A percentile compares a stretch with the other conserved stretches of the same genome.
These are phyloP conservation scores for Epizoanthus stellaris DNA, from an alignment of 92 coral and sea anemone species.

Conservation along the genomic window DNA sequence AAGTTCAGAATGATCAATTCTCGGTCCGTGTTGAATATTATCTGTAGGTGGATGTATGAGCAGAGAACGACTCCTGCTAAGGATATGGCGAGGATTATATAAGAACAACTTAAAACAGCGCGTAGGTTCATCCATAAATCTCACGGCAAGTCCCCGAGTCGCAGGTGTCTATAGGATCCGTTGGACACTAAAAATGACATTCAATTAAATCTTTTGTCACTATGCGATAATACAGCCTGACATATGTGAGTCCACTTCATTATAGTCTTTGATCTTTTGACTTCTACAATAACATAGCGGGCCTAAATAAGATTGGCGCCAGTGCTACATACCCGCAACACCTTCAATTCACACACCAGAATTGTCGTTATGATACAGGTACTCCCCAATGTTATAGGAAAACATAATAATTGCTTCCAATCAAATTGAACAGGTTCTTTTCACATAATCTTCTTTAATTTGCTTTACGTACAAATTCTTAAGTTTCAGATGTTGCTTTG, in stretches of 20 bases:
- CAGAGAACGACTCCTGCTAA: constrained; percentile 8
- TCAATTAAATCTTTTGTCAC: too few relatives aligned
- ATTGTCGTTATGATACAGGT: neutral
- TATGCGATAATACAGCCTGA: neutral
- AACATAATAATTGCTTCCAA: neutral
- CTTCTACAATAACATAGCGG: neutral
- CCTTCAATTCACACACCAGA: constrained; percentile 15
- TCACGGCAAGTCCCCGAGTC: neutral
- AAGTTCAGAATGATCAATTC: constrained; percentile 19
- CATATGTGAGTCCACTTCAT: neutral
- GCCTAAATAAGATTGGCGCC: neutral
- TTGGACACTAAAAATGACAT: neutral
- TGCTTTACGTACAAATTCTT: neutral
- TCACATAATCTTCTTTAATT: neutral
- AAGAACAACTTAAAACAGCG: neutral
- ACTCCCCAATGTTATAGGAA: neutral
- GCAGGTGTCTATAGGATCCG: too few relatives aligned
- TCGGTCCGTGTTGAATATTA: constrained; percentile 17
- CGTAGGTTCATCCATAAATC: too few relatives aligned
- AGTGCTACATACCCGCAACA: neutral
- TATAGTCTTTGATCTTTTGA: constrained; percentile 7
- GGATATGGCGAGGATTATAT: constrained; percentile 8
- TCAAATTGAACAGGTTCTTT: neutral
- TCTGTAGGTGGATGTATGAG: constrained; percentile 26
- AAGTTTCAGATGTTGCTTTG: too few relatives aligned